Evolutionary conservation across 2,797 vertebrate species (phyloP).

Genomic region (Champsocephalus esox): DNA sequence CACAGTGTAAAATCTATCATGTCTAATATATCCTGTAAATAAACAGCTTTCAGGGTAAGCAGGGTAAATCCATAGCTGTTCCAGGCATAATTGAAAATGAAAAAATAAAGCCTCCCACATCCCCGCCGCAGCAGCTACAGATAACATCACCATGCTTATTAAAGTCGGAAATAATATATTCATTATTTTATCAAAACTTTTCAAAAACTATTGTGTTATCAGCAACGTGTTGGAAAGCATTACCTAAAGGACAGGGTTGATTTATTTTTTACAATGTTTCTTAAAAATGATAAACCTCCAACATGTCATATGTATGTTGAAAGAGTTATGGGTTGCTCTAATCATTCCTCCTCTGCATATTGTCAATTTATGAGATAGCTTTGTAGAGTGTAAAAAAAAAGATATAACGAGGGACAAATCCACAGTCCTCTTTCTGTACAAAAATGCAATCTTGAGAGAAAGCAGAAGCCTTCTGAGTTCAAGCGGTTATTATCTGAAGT

Average conservation of each 20-base stretch:
- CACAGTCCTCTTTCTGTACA: not conserved
- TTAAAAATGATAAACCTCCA: not conserved
- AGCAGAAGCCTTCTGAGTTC: not conserved
- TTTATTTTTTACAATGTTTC: not conserved
- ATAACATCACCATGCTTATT: not conserved
- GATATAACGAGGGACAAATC: not conserved
- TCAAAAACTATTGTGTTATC: not conserved
- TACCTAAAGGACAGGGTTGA: not conserved
- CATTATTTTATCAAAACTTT: conserved; percentile 5
- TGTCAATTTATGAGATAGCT: not conserved
- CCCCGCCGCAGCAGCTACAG: not conserved
- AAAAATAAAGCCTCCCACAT: conserved; percentile 11
- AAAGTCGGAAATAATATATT: conserved; percentile 3
- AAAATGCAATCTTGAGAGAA: not conserved
- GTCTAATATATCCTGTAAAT: conserved; percentile 5
- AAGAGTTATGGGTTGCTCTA: conserved; percentile 1
- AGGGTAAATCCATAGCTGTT: conserved; percentile 15
- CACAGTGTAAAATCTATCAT: not conserved
- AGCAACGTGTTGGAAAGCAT: not conserved
- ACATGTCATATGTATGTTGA: not conserved
- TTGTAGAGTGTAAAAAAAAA: not conserved
- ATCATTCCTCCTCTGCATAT: not conserved
- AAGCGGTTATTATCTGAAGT: not conserved
- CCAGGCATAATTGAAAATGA: conserved; percentile 16
- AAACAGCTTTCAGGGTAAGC: conserved; percentile 10